phyloP scores from a whole-genome alignment of 30 jellyfish, hydroid and myxozoan genomes.

The Cassiopea xamachana region DNA sequence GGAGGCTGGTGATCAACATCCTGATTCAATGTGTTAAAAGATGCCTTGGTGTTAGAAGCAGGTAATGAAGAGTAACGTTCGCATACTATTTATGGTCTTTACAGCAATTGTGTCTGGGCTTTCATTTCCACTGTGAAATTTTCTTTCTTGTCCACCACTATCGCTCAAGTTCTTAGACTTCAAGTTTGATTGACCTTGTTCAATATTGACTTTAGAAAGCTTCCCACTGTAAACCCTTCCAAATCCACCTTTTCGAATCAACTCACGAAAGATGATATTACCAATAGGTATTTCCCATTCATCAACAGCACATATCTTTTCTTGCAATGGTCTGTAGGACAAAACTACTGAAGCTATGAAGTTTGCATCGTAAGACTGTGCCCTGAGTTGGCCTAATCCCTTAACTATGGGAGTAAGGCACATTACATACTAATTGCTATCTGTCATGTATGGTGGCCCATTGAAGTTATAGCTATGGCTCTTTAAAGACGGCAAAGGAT shows the following conservation, averaged over 20 bases:
- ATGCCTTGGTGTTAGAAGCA: no score
- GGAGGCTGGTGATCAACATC: no score
- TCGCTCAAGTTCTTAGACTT: neutral
- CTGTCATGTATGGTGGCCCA: no score
- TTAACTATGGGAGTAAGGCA: no score
- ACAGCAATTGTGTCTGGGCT: conserved; percentile 72
- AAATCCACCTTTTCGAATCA: conserved; percentile 93
- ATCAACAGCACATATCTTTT: neutral
- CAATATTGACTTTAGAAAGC: neutral
- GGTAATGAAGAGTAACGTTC: neutral
- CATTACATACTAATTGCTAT: no score
- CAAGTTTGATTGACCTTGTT: neutral
- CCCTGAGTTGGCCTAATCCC: no score
- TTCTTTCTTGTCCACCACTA: neutral
- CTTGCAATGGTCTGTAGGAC: neutral
- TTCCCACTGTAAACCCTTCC: conserved; percentile 87
- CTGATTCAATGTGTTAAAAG: no score
- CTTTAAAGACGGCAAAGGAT: no score
- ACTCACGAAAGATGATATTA: conserved; percentile 66
- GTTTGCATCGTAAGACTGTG: no score
- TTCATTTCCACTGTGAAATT: neutral
- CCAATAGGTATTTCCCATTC: conserved; percentile 85
- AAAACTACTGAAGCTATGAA: no score
- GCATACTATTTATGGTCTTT: conserved; percentile 71
- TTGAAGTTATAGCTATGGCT: no score